Base-by-base conservation (phyloP, 1,140 invertebrate species). In the Drosophila melanica region DNA sequence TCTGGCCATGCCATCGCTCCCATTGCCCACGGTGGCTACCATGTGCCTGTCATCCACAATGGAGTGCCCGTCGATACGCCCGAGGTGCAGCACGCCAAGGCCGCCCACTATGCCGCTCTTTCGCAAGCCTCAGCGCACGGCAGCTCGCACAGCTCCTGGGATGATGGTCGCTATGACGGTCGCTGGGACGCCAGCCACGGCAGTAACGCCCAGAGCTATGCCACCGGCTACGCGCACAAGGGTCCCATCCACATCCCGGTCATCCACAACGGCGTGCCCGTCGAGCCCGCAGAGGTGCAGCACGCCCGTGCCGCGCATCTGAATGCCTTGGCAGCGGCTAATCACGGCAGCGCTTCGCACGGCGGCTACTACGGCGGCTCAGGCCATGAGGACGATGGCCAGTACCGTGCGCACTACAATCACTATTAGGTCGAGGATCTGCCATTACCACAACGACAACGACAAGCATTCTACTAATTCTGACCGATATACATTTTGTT, bases 281-380 rank as follows among this genome's bases (percentile, higher is more conserved):
- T 94, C 0, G 94, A 94, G 77, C 94, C 94, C 14, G 93, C 93
- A 4, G 94, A 94, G 87, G 94, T 94, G 3, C 93, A 93, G 54
- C 93, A 93, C 62, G 94, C 94, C 10, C 94, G 94, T 75, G 93
- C 93, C n/a, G 93, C 93, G 12, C 94, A 94, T 81, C 81, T 93
- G 60, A 93, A 92, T 14, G 93, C 94, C 3, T 65, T 94, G 41
- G 93, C 93, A 4, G 92, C 93, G 4, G 93, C 93, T 14, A 87
- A 77, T 37, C 90, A 92, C 42, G 74, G 80, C 0, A 55, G 59
- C 18, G 65, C 78, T 44, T 53, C 55, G n/a, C 78, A 86, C 42
- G 79, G 79, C 45, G 84, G 79, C 1, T 84, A 84, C 51, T 81
- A 90, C 23, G 75, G 77, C 3, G 82, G 82, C 12, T 74, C 72